Conservation (phyloP, 1,140 invertebrate species). For the Diachasma alloeum region DNA sequence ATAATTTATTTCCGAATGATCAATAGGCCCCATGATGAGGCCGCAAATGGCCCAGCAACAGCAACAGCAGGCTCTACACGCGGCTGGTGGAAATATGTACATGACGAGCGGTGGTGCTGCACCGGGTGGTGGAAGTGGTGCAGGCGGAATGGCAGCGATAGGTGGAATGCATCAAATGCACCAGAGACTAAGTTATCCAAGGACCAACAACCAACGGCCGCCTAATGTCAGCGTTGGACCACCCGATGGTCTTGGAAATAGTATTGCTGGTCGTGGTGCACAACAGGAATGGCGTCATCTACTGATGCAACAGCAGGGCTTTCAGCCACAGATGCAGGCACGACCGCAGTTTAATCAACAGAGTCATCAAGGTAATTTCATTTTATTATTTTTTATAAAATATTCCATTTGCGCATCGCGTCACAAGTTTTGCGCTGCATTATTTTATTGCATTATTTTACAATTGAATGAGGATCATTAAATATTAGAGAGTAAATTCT, state of each 20-base stretch:
- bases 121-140: conserved; percentile 32
- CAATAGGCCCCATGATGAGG: conserved; percentile 73
- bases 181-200: conserved; percentile 63
- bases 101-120: conserved; percentile 38
- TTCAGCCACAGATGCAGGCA: conserved; percentile 68
- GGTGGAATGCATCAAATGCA: conserved; percentile 66
- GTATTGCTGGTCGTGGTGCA: conserved; percentile 51
- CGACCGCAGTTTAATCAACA: conserved; percentile 72
- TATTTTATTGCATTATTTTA: background rate
- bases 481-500: too few relatives aligned
- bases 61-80: conserved; percentile 62
- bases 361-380: conserved; percentile 69
- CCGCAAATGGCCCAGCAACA: conserved; percentile 67
- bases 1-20: conserved; percentile 2
- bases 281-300: conserved; percentile 75
- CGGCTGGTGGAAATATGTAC: conserved; percentile 61
- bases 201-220: conserved; percentile 66
- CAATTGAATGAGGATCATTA: too few relatives aligned
- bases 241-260: conserved; percentile 57
- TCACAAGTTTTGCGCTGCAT: background rate
- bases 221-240: conserved; percentile 67
- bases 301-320: conserved; percentile 73
- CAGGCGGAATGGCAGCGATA: conserved; percentile 44
- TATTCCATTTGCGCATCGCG: background rate
- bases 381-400: background rate